Evolutionary conservation across 1,140 invertebrate genomes (phyloP).

Genomic region (Drosophila subobscura): DNA sequence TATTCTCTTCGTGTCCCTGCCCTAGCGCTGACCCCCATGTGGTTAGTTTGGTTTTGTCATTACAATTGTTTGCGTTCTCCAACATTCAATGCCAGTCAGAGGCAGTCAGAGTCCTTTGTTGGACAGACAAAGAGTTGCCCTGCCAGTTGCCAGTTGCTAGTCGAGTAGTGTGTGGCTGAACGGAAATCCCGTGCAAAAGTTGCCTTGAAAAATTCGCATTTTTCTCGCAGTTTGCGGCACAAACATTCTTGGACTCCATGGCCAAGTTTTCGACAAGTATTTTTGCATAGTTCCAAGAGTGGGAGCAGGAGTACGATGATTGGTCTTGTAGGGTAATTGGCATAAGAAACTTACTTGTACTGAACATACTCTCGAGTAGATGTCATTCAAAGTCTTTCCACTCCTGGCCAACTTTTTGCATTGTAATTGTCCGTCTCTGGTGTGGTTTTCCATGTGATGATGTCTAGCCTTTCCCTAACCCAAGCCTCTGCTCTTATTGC

Average conservation of each 20-base stretch:
- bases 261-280: too few species aligned
- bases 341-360: too few species aligned
- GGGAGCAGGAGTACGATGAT: too few species aligned
- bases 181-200: conserved; percentile 31
- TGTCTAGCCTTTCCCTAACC: neutral
- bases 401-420: neutral
- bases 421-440: conserved; percentile 16
- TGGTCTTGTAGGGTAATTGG: too few species aligned
- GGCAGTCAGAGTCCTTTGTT: conserved; percentile 58
- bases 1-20: neutral
- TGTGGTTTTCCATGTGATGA: conserved; percentile 15
- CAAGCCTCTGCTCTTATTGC: conserved; percentile 28
- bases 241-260: conserved; percentile 9
- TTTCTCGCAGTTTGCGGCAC: conserved; percentile 1
- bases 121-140: conserved; percentile 36
- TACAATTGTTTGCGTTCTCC: conserved; percentile 80
- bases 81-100: conserved; percentile 61
- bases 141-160: conserved; percentile 35
- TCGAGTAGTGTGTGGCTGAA: conserved; percentile 9
- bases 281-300: too few species aligned
- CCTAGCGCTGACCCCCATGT: conserved; percentile 35
- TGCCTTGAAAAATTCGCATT: conserved; percentile 6
- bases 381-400: too few species aligned
- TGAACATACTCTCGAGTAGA: too few species aligned
- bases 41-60: conserved; percentile 81